A percentile compares a stretch with the other conserved stretches of the same genome.
phyloP scores from a whole-genome alignment of 2,797 vertebrate species.

The Chrosomus eos region DNA sequence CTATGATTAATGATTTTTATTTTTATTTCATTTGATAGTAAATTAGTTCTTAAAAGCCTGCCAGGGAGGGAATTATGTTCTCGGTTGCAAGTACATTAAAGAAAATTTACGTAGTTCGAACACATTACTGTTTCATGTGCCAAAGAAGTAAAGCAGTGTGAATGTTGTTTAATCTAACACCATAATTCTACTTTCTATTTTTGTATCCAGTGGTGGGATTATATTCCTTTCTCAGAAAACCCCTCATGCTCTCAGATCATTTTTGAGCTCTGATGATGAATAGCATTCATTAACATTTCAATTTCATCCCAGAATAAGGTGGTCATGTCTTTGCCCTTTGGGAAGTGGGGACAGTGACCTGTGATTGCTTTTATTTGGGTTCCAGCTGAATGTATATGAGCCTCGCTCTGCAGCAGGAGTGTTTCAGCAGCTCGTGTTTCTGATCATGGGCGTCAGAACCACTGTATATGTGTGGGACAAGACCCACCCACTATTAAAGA shows the following conservation, averaged over 20 bases:
- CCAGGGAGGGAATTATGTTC: constrained; percentile 49
- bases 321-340: constrained; percentile 53
- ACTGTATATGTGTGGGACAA: too few relatives aligned
- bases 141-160: constrained; percentile 30
- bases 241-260: constrained; percentile 14
- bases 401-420: neutral
- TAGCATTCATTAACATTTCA: constrained; percentile 58
- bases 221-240: constrained; percentile 7
- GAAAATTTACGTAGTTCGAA: constrained; percentile 25
- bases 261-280: constrained; percentile 53
- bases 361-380: neutral
- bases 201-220: neutral
- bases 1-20: constrained; percentile 19
- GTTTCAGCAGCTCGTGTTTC: neutral
- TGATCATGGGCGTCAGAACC: too few relatives aligned
- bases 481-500: too few relatives aligned
- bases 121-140: constrained; percentile 24
- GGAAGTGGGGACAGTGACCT: constrained; percentile 16
- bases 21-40: constrained; percentile 30
- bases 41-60: constrained; percentile 58
- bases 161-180: neutral
- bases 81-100: constrained; percentile 48
- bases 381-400: neutral
- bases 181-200: neutral
- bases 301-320: constrained; percentile 47